Evolutionary conservation across 2,888 invertebrate genomes (phyloP).

Genomic region (Lydus trimaculatus): DNA sequence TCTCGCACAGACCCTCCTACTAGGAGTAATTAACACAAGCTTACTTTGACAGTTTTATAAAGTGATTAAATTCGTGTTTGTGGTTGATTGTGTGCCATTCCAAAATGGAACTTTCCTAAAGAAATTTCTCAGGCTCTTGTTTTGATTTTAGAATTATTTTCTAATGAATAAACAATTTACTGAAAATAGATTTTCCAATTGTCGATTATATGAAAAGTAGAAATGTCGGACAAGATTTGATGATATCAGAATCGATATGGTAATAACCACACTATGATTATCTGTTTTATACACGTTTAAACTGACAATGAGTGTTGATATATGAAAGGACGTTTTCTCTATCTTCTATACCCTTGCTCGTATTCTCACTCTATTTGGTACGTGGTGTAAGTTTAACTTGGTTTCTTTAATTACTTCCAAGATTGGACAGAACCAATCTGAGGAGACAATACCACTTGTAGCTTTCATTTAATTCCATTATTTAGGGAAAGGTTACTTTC

Average conservation of each 20-base stretch:
- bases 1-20: conserved; percentile 24
- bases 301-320: too few species aligned
- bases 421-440: not conserved
- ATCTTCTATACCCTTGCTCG: not conserved
- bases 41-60: not conserved
- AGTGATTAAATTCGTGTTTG: not conserved
- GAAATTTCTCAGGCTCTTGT: too few species aligned
- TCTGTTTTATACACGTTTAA: not conserved
- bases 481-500: not conserved
- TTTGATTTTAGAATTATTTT: too few species aligned
- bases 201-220: not conserved
- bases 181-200: not conserved
- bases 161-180: not conserved
- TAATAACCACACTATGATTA: not conserved
- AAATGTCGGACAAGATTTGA: not conserved
- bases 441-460: too few species aligned
- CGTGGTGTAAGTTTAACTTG: not conserved
- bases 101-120: not conserved
- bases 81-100: not conserved
- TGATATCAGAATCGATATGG: not conserved
- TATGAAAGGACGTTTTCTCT: too few species aligned
- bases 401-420: not conserved
- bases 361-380: not conserved
- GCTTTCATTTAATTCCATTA: too few species aligned
- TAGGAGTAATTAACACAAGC: conserved; percentile 30